Evolutionary conservation across 2,888 invertebrate species (phyloP).

Genomic region (Acrobasis repandana): DNA sequence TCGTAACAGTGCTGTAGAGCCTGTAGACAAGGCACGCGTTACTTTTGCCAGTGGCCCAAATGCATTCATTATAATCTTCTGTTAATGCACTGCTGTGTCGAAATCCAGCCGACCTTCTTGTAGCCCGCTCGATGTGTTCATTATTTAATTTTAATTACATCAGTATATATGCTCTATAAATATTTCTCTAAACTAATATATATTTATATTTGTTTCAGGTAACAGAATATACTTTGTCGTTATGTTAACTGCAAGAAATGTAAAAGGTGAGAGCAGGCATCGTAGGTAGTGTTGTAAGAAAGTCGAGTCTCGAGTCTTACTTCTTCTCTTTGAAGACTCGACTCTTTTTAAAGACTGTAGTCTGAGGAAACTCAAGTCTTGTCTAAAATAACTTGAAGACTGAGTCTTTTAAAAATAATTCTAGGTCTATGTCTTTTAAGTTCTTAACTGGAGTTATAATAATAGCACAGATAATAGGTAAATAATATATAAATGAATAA

Average conservation of each 20-base stretch:
- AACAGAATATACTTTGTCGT: slow-evolving; percentile 41
- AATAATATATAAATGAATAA: too few species aligned
- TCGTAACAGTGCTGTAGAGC: slow-evolving; percentile 16
- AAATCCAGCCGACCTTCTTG: slow-evolving; percentile 65
- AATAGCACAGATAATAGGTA: too few species aligned
- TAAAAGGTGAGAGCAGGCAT: slow-evolving; percentile 59
- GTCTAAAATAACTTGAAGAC: too few species aligned
- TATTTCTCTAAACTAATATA: slow-evolving; percentile 31
- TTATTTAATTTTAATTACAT: slow-evolving; percentile 48
- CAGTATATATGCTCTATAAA: slow-evolving; percentile 31
- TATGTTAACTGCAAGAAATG: slow-evolving; percentile 43
- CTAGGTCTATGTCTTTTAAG: too few species aligned
- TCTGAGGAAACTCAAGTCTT: too few species aligned
- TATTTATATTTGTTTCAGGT: slow-evolving; percentile 67
- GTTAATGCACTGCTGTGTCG: slow-evolving; percentile 63
- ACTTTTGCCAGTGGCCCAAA: slow-evolving; percentile 66
- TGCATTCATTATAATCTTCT: slow-evolving; percentile 65
- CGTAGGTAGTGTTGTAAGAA: too few species aligned
- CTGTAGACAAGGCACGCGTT: slow-evolving; percentile 27
- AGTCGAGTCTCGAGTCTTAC: too few species aligned
- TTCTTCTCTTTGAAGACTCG: too few species aligned
- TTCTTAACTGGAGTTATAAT: too few species aligned
- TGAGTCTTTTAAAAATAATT: too few species aligned
- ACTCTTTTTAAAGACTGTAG: too few species aligned
- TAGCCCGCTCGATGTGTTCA: slow-evolving; percentile 49